Base-by-base conservation (phyloP, 2,113 vertebrate genomes). In the Ibidorhyncha struthersii region DNA sequence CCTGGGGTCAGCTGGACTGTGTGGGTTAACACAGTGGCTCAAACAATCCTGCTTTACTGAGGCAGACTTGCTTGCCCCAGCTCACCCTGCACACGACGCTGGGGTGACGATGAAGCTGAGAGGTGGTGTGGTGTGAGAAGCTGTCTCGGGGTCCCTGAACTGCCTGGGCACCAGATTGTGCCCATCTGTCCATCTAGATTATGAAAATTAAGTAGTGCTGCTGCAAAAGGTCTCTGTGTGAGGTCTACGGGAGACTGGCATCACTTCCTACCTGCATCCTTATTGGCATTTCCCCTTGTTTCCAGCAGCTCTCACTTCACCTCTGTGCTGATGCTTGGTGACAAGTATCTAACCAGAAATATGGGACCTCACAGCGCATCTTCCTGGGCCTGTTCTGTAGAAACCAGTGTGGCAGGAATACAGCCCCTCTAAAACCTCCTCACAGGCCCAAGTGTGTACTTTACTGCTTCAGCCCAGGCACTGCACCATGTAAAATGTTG, bases 391-490 rank as follows among this genome's bases (percentile, higher is more conserved):
- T 41, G 18, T 49, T 67, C 45, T 22, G 13, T 20, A 50, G 38
- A 59, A 89, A 41, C 26, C 8, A 20, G 1, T 47, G 34, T 22
- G 4, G 13, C n/a, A 72, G 23, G 10, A 30, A 29, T 3, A n/a
- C 61, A 58, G 9, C 12, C 21, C n/a, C 14, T 58, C 56, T 55
- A 55, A 83, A 77, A 72, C 3, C 4, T 80, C 27, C 25, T 76
- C 17, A 29, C 0, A 0, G 45, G 16, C 32, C 43, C n/a, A 3
- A 32, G 17, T 0, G 0, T 55, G 25, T n/a, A 9, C 5, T 80
- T 72, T 55, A 10, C 36, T 38, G 6, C 10, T 80, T 55, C 20
- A 20, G 21, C 45, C 21, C 25, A 41, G 25, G 56, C 36, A 41
- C 4, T 0, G 6, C n/a, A 63, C 3, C 1, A 13, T 6, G 10